Percentiles rank a stretch among this genome's conserved stretches.
These are phyloP conservation scores for Chaunax sp. DNA, from an alignment of 2,797 vertebrate species.

Conservation along the genomic window DNA sequence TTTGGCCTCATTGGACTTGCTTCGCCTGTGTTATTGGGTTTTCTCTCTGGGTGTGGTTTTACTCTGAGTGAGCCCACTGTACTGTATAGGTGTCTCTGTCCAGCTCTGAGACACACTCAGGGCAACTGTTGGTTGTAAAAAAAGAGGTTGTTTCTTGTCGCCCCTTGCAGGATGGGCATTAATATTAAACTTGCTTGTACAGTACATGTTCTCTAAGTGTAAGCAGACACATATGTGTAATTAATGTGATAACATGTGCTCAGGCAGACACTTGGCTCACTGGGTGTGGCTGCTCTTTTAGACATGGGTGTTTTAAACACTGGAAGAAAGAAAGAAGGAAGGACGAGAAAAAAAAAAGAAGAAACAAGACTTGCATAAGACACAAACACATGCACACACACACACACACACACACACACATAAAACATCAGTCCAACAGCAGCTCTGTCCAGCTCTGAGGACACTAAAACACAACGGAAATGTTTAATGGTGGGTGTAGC, in stretches of 20 bases:
- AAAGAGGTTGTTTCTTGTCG: conserved; percentile 71
- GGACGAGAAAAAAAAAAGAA: conserved; percentile 67
- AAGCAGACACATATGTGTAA: conserved; percentile 65
- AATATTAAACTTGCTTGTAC: conserved; percentile 46
- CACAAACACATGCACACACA: conserved; percentile 48
- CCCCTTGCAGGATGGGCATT: conserved; percentile 64
- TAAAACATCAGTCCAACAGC: conserved; percentile 22
- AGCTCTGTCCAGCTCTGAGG: conserved; percentile 42
- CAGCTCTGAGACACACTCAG: conserved; percentile 62
- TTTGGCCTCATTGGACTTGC: conserved; percentile 42
- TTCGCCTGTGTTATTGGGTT: conserved; percentile 58
- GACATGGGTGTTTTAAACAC: conserved; percentile 73
- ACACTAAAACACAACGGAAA: conserved; percentile 62
- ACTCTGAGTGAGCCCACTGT: conserved; percentile 62
- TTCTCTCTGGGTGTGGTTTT: conserved; percentile 78
- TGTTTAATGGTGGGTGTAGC: conserved; percentile 71
- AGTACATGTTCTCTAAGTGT: conserved; percentile 28
- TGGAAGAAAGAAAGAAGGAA: conserved; percentile 51
- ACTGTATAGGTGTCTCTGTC: conserved; percentile 72
- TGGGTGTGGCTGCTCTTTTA: conserved; percentile 75
- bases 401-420: conserved; percentile 43
- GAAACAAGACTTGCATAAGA: conserved; percentile 76
- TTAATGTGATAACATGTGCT: conserved; percentile 52
- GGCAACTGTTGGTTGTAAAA: conserved; percentile 68
- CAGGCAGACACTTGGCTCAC: conserved; percentile 49